Conservation (phyloP, 2,113 vertebrate genomes). For the Mola mola region DNA sequence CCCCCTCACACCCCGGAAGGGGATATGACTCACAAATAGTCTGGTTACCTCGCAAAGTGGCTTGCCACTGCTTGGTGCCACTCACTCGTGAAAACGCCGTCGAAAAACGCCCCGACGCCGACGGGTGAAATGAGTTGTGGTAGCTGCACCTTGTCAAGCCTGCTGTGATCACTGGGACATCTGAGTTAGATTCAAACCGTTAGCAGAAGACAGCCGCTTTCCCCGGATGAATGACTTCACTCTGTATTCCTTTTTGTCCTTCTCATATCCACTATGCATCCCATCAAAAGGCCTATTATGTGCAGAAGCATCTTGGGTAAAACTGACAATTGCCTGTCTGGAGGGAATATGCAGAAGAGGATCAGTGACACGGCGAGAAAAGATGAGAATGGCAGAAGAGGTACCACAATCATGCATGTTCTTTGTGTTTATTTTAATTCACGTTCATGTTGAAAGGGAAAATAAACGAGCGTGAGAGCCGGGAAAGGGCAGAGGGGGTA, state of each 20-base stretch:
- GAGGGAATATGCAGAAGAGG: slow-evolving; percentile 30
- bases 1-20: slow-evolving; percentile 27
- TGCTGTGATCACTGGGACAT: slow-evolving; percentile 43
- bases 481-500: neutral
- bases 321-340: slow-evolving; percentile 47
- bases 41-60: slow-evolving; percentile 53
- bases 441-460: slow-evolving; percentile 1
- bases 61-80: slow-evolving; percentile 38
- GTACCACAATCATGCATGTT: slow-evolving; percentile 38
- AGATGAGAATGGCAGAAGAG: slow-evolving; percentile 29
- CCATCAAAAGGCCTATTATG: slow-evolving; percentile 55
- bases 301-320: slow-evolving; percentile 35
- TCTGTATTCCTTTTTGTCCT: slow-evolving; percentile 21
- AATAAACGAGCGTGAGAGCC: neutral
- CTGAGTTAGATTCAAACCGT: slow-evolving; percentile 45
- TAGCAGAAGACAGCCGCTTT: slow-evolving; percentile 30
- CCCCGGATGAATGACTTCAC: slow-evolving; percentile 36
- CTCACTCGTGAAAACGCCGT: slow-evolving; percentile 44
- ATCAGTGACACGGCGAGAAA: slow-evolving; percentile 18
- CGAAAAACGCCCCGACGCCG: slow-evolving; percentile 44
- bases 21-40: slow-evolving; percentile 52
- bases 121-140: slow-evolving; percentile 64
- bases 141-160: slow-evolving; percentile 62
- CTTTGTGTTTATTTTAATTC: slow-evolving; percentile 23
- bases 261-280: slow-evolving; percentile 34